Conservation (phyloP, 2,888 invertebrate genomes). For the Synanthedon andrenaeformis region DNA sequence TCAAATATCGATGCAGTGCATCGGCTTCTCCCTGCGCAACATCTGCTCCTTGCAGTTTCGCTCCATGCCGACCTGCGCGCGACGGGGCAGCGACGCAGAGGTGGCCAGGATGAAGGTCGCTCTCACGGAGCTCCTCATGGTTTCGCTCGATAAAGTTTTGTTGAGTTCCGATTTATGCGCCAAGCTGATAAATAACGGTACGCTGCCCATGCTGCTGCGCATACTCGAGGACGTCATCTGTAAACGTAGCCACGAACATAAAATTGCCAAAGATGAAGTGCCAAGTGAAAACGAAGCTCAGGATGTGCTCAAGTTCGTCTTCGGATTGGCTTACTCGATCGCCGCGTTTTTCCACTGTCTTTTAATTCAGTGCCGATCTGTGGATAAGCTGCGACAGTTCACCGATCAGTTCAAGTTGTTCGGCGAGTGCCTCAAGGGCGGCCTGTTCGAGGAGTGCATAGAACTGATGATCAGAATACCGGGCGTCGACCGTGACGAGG, state of each 20-base stretch:
- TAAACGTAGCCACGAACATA: constrained; percentile 31
- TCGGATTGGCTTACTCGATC: constrained; percentile 70
- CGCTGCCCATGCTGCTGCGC: constrained; percentile 72
- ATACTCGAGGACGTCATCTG: constrained; percentile 69
- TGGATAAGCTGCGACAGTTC: constrained; percentile 68
- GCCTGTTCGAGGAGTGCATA: constrained; percentile 66
- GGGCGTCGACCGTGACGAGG: constrained; percentile 36
- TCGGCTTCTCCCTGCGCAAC: constrained; percentile 72
- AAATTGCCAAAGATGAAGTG: constrained; percentile 23
- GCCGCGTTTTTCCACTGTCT: constrained; percentile 72
- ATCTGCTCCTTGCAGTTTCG: constrained; percentile 73
- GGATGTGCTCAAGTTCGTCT: constrained; percentile 69
- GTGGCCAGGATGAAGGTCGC: constrained; percentile 65
- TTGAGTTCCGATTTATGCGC: constrained; percentile 65
- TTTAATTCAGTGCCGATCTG: constrained; percentile 63
- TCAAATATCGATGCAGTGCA: constrained; percentile 68
- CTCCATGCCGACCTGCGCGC: constrained; percentile 39
- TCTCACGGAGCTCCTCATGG: constrained; percentile 68
- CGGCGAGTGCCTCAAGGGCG: constrained; percentile 70
- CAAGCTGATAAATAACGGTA: constrained; percentile 70
- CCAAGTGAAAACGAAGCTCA: constrained; percentile 50
- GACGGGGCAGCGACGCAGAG: constrained; percentile 34
- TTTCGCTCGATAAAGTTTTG: constrained; percentile 68
- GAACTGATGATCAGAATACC: constrained; percentile 66
- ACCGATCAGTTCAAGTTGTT: constrained; percentile 71